phyloP scores from a whole-genome alignment of 2,888 invertebrate species.

The Eupithecia insigniata region DNA sequence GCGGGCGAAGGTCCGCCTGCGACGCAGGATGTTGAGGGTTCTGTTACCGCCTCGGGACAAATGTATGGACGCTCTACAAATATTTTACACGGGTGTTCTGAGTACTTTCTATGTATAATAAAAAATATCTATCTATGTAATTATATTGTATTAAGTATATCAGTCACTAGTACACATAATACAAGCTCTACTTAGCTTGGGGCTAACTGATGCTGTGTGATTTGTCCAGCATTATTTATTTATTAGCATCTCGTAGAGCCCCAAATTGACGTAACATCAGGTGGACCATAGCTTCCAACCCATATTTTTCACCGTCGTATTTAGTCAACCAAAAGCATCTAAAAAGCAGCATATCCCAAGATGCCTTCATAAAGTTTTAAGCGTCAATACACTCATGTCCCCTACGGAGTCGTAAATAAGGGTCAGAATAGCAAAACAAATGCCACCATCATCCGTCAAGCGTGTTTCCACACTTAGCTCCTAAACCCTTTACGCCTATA shows the following conservation, averaged over 20 bases:
- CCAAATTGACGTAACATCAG: no score
- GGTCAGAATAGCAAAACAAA: conserved; percentile 41
- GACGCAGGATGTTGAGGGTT: no score
- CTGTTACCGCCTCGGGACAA: no score
- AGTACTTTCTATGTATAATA: no score
- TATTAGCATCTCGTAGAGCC: no score
- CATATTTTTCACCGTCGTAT: conserved; percentile 1
- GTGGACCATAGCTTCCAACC: not conserved
- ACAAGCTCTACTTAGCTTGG: not conserved
- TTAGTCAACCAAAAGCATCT: conserved; percentile 1
- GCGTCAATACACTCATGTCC: conserved; percentile 9
- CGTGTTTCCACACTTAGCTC: conserved; percentile 52
- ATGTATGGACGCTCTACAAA: no score
- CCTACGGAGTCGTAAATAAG: conserved; percentile 11
- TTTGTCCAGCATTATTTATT: no score
- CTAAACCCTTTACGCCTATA: conserved; percentile 61
- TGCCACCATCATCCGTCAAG: conserved; percentile 54
- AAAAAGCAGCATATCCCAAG: conserved; percentile 3
- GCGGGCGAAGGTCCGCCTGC: no score
- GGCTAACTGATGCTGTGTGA: not conserved
- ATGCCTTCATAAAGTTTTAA: conserved; percentile 6
- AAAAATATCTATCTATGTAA: no score
- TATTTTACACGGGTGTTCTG: no score
- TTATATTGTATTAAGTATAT: no score
- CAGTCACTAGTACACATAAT: no score